These are phyloP conservation scores for Knipowitschia caucasica DNA, from an alignment of 2,797 vertebrate species.

Conservation along the genomic window DNA sequence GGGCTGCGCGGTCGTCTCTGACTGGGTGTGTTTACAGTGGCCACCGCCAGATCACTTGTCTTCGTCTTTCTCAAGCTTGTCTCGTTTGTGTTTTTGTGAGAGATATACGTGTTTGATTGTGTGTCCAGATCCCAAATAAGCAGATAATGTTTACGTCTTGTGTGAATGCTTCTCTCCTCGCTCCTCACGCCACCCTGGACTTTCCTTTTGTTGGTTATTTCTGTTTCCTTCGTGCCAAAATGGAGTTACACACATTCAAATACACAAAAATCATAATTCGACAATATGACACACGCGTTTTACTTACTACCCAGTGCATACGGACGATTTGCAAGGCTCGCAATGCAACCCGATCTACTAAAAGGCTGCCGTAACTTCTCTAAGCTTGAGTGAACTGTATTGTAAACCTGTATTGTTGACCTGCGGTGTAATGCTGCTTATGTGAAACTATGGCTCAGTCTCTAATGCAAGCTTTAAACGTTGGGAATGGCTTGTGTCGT, in stretches of 20 bases:
- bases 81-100: background rate
- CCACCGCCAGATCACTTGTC: constrained; percentile 34
- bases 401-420: background rate
- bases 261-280: background rate
- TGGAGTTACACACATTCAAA: background rate
- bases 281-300: background rate
- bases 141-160: background rate
- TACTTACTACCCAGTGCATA: background rate
- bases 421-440: background rate
- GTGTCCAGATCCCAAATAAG: too few species aligned
- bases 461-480: background rate
- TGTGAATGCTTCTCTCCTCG: background rate
- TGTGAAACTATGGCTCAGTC: background rate
- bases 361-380: background rate
- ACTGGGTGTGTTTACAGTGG: constrained; percentile 38
- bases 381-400: too few species aligned
- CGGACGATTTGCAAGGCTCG: background rate
- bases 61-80: constrained; percentile 45
- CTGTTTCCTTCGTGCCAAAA: constrained; percentile 7
- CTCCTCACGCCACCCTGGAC: constrained; percentile 2
- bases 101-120: background rate
- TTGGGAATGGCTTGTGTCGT: background rate
- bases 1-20: constrained; percentile 5
- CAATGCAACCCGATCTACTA: background rate
- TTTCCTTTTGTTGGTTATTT: constrained; percentile 11